Base-by-base conservation (phyloP, 2,113 vertebrate genomes). In the Thinocorus orbignyianus region DNA sequence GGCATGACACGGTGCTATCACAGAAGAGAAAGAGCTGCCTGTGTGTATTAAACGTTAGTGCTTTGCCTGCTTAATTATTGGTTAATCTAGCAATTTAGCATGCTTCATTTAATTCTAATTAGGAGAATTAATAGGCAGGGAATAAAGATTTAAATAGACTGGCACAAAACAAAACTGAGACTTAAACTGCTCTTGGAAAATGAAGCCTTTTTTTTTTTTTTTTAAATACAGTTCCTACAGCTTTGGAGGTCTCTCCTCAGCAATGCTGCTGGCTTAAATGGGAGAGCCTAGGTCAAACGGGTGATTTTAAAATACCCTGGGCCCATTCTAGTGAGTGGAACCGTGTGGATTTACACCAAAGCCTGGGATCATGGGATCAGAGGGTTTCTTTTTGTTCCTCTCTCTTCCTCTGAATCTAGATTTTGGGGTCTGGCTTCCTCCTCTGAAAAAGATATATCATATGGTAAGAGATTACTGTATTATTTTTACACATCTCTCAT, bases 71-170 rank as follows among this genome's bases (percentile, higher is more conserved):
- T 98, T 98, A 98, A 98, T 98, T 98, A 98, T 98, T 98, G 98
- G 98, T 98, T 98, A 98, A 98, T 98, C 98, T 98, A 98, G 98
- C 98, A 98, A 98, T 98, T 98, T 98, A 98, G 69, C 98, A 98
- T 97, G 98, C 98, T 98, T 98, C 98, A 98, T 98, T 98, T 98
- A 98, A 98, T 98, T 98, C 98, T 98, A 98, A 98, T 98, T 98
- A 98, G 98, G 97, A 98, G 96, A 98, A 98, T 98, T 98, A 98
- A 98, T 98, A 98, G 98, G 97, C 97, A 98, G 96, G 95, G 97
- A 96, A 98, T 97, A 98, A 98, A 90, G 97, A 97, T 98, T 98
- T 98, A 98, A 97, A 97, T 96, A 97, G 98, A 98, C 97, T 96
- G 96, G 97, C 93, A 96, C 97, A 93, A 97, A 98, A 98, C 98